Evolutionary conservation across 2,113 vertebrate species (phyloP), one percentile per base, ranked within the genome.

Genomic region (Cisticola juncidis): DNA sequence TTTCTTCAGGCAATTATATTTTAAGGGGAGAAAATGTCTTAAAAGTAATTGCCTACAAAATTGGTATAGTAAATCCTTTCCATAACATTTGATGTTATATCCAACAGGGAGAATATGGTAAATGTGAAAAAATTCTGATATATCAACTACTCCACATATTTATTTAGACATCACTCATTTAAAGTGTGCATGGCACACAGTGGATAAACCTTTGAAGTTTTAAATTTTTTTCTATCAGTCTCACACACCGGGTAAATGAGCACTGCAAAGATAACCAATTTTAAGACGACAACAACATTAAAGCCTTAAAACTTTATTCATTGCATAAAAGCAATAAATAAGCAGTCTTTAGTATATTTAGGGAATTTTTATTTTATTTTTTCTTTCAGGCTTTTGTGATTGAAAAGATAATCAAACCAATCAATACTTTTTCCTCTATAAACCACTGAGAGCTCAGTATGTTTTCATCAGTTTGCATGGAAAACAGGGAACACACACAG

Each of bases 1-100:
- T 94, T 80, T 47, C 53, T 87, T 80, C 66, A 73, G 38, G 78
- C 88, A 96, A 73, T 96, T 96, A 93, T 87, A 78, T 44, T 95
- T 96, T 88, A 94, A 94, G 36, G 64, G 42, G 6, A 94, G 36
- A 95, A 95, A 84, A 87, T 81, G 5, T 76, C 28, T 90, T 96
- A 70, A 93, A 96, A 78, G 57, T 82, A 94, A 53, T 92, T 8
- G 8, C 14, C 60, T 85, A 31, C 60, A 84, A 95, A 97, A 97
- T 31, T 88, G 35, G 42, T 56, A 1, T 21, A 74, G 17, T 88
- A 93, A 95, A 94, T 95, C 26, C 86, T 94, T 92, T 95, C 61
- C n/a, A 86, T 81, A 96, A 69, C 24, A 78, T 69, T 90, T 83
- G 85, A 26, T 54, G 72, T 78, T 92, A 54, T 54, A 78, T 57